phyloP scores from a whole-genome alignment of 2,113 vertebrate species.

The Eleginops maclovinus region DNA sequence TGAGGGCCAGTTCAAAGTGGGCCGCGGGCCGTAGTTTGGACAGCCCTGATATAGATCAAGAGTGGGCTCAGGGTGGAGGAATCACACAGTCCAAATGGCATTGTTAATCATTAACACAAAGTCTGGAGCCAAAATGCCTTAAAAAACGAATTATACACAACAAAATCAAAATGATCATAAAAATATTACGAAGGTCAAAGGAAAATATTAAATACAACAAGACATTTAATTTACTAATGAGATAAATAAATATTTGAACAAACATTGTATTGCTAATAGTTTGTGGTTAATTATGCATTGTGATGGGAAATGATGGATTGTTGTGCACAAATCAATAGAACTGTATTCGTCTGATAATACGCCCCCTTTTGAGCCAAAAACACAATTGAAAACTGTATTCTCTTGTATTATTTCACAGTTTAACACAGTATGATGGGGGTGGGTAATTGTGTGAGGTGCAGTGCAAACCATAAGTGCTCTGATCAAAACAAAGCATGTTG shows the following conservation, averaged over 20 bases:
- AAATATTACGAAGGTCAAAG: no score
- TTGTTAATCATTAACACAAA: background rate
- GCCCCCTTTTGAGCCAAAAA: background rate
- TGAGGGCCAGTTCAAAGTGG: no score
- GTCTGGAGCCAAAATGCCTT: background rate
- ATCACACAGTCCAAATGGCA: slow-evolving; percentile 35
- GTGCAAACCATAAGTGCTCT: background rate
- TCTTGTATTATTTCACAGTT: background rate
- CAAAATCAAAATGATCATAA: no score
- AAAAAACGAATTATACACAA: background rate
- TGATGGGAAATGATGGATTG: background rate
- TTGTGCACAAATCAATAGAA: slow-evolving; percentile 1
- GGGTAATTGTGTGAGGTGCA: background rate
- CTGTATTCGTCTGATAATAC: background rate
- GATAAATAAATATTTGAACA: background rate
- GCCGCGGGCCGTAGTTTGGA: no score
- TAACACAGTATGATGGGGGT: background rate
- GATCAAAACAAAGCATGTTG: background rate
- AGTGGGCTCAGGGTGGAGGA: background rate
- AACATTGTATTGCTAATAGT: background rate
- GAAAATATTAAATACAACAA: no score
- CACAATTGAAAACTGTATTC: background rate
- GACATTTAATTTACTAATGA: no score
- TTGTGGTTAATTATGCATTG: background rate
- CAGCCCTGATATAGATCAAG: slow-evolving; percentile 32